Evolutionary conservation across 2,888 invertebrate genomes (phyloP).

Genomic region (Aradus depressus): DNA sequence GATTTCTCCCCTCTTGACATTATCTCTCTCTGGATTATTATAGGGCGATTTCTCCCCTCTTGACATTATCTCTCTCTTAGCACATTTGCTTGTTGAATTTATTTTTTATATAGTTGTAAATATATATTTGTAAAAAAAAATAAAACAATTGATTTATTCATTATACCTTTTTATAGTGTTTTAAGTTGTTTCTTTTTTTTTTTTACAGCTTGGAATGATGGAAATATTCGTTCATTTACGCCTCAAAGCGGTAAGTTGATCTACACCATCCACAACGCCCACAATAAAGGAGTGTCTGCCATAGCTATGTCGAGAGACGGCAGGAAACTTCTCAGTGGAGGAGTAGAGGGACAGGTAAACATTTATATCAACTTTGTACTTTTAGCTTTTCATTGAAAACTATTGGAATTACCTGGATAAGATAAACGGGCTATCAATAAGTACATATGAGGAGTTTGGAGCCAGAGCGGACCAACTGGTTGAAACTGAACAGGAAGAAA

Average conservation of each 20-base stretch:
- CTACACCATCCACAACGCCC: conserved; percentile 76
- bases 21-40: too few relatives aligned
- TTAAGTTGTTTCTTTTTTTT: conserved; percentile 2
- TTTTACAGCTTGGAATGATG: conserved; percentile 63
- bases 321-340: conserved; percentile 68
- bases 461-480: too few relatives aligned
- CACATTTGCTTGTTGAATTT: too few relatives aligned
- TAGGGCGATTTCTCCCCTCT: too few relatives aligned
- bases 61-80: neutral
- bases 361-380: too few relatives aligned
- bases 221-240: conserved; percentile 67
- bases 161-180: neutral
- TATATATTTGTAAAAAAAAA: neutral
- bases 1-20: too few relatives aligned
- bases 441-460: too few relatives aligned
- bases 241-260: conserved; percentile 69
- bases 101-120: too few relatives aligned
- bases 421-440: too few relatives aligned
- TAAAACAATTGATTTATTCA: neutral
- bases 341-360: conserved; percentile 79
- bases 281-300: conserved; percentile 80
- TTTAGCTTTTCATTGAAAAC: too few relatives aligned
- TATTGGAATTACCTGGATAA: too few relatives aligned
- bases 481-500: too few relatives aligned
- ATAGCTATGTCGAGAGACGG: conserved; percentile 61